Evolutionary conservation across 2,113 vertebrate genomes (phyloP), one percentile per base, ranked within the genome.

Genomic region (Hirundichthys speculiger): DNA sequence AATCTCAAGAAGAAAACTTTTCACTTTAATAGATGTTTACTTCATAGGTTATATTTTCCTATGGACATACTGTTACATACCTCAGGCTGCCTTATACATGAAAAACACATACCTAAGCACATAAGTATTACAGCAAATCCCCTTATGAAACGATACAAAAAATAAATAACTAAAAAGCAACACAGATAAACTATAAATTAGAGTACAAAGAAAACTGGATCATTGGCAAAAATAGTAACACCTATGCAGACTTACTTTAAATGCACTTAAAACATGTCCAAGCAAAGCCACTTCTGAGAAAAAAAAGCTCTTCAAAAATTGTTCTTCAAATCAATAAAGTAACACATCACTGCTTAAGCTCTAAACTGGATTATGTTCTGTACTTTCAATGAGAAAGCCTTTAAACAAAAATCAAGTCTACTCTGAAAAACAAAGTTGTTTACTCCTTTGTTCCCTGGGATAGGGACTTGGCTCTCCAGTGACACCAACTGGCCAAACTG

Each of bases 351-450:
- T 1, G 3, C 13, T 40, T 46, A 2, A 13, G 24, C 12, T 25
- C 1, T 13, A 2, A 43, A 13, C 15, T 16, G 13, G n/a, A n/a
- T 13, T 20, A 11, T 27, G 4, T 21, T 34, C 27, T 34, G 30
- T 10, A 34, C 30, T 39, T 43, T 55, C 34, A 60, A 4, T 49
- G 34, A 8, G 51, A 66, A 64, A 61, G 12, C 11, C 19, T 12
- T 22, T 4, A n/a, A 30, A 67, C 40, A 48, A 20, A 69, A 75
- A 25, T 41, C 60, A 70, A 65, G 67, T 52, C 39, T 60, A 56
- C 16, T 53, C 57, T 59, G 73, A 83, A 86, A 87, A 90, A 85
- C 78, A 79, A 87, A 86, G 77, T 91, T 89, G 91, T 90, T 91
- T 88, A 86, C 85, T 53, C 56, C 73, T 88, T 84, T 84, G 80